Evolutionary conservation across 2,797 vertebrate species (phyloP), one percentile per base, ranked within the genome.

Genomic region (Sebastes glaucus): DNA sequence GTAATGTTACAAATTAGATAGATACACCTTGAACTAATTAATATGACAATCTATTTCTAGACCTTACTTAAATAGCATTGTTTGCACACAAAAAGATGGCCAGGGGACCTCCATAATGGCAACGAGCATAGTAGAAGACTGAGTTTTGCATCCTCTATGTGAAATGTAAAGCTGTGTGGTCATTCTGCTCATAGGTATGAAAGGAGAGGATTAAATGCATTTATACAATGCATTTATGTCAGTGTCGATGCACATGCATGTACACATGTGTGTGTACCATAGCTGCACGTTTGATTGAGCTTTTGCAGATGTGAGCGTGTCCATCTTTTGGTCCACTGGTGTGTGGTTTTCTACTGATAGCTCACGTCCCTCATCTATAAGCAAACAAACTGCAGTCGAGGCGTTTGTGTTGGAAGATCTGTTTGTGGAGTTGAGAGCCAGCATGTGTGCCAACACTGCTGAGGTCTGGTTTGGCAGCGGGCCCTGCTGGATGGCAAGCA

Each of bases 381-480:
- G 25, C 38, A 83, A 79, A 74, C 66, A 78, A 77, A 71, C 70
- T 65, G 53, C 65, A 64, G 80, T 78, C 13, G 32, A 60, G 3
- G 9, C 52, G 35, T 73, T 67, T 74, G 52, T 85, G 59, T 16
- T 20, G 38, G 38, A 64, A 18, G 56, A 68, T 77, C 28, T 42
- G 11, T 79, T 77, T 73, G 42, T 74, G 60, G 86, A 77, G 72
- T 6, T 82, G 49, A 35, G 56, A 71, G 52, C 59, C 35, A 20
- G 35, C 49, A 7, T 57, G 70, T 49, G 46, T 49, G 46, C 79
- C 80, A 80, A 42, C 64, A 49, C 46, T 75, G 84, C 81, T 78
- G 67, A 82, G 74, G 56, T 69, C 64, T 84, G 63, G 23, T 85
- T 82, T 88, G 82, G 87, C 82, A 78, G 72, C 4, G 38, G 61